A percentile compares a stretch with the other conserved stretches of the same genome.
phyloP scores from a whole-genome alignment of 2,797 vertebrate genomes.

The Enteromius viviparus region DNA sequence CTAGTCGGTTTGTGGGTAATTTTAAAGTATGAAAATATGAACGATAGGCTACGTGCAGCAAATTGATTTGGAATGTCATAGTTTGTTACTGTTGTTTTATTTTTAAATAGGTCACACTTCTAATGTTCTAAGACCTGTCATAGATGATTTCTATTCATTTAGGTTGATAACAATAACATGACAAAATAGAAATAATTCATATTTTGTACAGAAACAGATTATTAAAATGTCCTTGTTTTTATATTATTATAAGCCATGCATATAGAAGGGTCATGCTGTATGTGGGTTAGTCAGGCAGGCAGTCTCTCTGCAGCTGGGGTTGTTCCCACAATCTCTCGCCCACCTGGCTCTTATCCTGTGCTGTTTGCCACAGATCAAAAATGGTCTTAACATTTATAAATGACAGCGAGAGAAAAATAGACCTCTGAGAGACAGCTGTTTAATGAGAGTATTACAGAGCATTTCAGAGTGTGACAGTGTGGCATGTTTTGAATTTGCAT shows the following conservation, averaged over 20 bases:
- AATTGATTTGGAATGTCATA: neutral
- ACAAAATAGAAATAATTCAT: neutral
- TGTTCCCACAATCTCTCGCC: constrained; percentile 69
- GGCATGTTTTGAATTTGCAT: constrained; percentile 22
- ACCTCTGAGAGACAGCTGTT: constrained; percentile 72
- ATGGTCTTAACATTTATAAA: constrained; percentile 53
- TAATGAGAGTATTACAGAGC: constrained; percentile 70
- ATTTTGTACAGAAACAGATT: neutral
- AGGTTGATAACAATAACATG: neutral
- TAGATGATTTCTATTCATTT: neutral
- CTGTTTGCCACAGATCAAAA: constrained; percentile 72
- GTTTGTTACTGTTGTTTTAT: neutral
- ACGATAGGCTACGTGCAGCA: neutral
- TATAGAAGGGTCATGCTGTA: neutral
- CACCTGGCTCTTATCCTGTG: constrained; percentile 66
- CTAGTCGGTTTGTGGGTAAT: neutral
- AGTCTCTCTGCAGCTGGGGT: constrained; percentile 68
- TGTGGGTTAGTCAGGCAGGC: neutral
- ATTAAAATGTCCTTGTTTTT: neutral
- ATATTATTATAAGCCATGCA: neutral
- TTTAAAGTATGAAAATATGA: neutral
- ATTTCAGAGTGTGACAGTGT: neutral
- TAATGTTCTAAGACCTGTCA: neutral
- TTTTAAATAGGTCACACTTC: neutral
- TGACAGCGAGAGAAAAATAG: constrained; percentile 57